Conservation (phyloP, 2,888 invertebrate genomes). For the Timandra comae region DNA sequence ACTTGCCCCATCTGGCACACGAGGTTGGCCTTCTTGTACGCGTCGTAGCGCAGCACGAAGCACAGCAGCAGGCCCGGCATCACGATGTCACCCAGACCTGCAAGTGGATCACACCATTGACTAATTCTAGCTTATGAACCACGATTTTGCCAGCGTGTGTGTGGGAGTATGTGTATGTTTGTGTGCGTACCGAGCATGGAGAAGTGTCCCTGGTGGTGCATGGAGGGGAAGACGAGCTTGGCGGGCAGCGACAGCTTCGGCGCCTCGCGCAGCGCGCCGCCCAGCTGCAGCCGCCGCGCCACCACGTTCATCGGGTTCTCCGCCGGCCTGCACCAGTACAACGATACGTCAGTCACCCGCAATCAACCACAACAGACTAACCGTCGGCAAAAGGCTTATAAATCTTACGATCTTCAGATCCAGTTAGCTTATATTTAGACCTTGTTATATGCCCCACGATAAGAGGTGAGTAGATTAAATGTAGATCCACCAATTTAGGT, state of each 20-base stretch:
- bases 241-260: constrained; percentile 97
- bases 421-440: too few relatives aligned
- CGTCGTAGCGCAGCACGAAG: constrained; percentile 97
- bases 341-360: neutral
- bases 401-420: too few relatives aligned
- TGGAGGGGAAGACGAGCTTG: constrained; percentile 97
- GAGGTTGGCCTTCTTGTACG: constrained; percentile 94
- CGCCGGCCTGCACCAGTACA: constrained; percentile 78
- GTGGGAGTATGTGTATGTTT: too few relatives aligned
- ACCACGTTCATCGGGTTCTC: constrained; percentile 96
- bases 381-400: neutral
- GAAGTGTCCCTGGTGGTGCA: constrained; percentile 97
- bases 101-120: too few relatives aligned
- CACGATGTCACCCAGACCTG: constrained; percentile 88
- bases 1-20: constrained; percentile 79
- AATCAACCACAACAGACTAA: neutral
- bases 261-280: constrained; percentile 92
- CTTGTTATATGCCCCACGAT: too few relatives aligned
- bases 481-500: too few relatives aligned
- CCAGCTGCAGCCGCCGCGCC: constrained; percentile 93
- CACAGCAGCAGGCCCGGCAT: constrained; percentile 97
- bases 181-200: constrained; percentile 87
- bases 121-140: too few relatives aligned
- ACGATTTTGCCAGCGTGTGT: too few relatives aligned
- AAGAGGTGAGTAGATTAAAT: too few relatives aligned